A percentile compares a stretch with the other conserved stretches of the same genome.
phyloP scores from a whole-genome alignment of 2,113 vertebrate genomes.

The Mixornis gularis region DNA sequence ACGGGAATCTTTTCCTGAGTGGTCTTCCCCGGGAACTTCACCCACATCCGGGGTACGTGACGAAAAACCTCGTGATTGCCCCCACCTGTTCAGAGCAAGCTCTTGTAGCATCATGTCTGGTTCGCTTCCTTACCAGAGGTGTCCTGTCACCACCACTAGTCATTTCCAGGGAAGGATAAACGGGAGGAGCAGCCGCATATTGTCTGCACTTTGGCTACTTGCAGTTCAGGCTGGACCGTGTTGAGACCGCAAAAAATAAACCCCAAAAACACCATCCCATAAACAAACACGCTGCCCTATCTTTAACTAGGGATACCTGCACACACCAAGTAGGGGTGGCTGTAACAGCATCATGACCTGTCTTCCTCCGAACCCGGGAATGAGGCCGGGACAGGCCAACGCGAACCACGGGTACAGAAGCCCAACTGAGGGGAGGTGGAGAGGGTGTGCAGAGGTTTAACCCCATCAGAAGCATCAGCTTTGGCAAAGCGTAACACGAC shows the following conservation, averaged over 20 bases:
- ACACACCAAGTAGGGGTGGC: background rate
- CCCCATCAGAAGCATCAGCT: background rate
- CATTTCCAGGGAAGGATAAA: background rate
- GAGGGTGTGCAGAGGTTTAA: background rate
- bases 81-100: background rate
- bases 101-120: background rate
- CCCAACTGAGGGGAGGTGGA: accelerated
- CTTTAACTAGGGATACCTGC: background rate
- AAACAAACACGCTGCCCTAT: background rate
- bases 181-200: background rate
- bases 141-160: background rate
- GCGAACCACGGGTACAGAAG: background rate
- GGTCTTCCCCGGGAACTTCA: background rate
- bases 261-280: background rate
- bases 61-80: background rate
- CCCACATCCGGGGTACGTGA: background rate
- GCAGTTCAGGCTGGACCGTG: background rate
- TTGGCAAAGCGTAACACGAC: background rate
- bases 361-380: background rate
- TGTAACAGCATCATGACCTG: background rate
- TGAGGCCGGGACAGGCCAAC: background rate
- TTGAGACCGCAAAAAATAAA: background rate
- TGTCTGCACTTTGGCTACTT: background rate
- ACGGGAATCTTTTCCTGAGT: background rate
- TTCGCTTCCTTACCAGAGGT: background rate